phyloP scores from a whole-genome alignment of 2,113 vertebrate species.

The Larimichthys crocea region DNA sequence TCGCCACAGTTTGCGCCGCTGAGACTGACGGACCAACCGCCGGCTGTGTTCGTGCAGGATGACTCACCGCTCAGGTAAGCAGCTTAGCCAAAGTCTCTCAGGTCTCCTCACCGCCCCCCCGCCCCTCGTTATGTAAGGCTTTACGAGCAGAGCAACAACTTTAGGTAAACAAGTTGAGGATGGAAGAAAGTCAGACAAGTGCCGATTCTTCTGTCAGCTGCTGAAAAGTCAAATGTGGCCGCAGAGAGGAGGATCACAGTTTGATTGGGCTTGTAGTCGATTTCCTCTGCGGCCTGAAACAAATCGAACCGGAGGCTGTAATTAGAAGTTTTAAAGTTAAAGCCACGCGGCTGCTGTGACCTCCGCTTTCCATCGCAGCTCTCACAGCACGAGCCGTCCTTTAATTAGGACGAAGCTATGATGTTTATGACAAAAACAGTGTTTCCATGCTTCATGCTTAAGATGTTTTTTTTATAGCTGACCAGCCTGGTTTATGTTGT shows the following conservation, averaged over 20 bases:
- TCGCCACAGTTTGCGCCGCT: conserved; percentile 89
- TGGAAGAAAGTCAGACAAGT: background rate
- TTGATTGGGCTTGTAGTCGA: background rate
- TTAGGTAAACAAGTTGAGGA: conserved; percentile 12
- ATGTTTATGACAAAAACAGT: background rate
- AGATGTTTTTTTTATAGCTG: too few species aligned
- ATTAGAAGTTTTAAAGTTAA: conserved; percentile 39
- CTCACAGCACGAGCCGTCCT: background rate
- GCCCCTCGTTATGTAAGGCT: conserved; percentile 17
- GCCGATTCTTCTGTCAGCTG: background rate
- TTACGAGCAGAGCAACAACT: background rate
- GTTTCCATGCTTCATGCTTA: background rate
- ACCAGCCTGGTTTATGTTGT: too few species aligned
- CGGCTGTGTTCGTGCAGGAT: conserved; percentile 84
- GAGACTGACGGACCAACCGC: conserved; percentile 90
- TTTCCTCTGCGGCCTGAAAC: background rate
- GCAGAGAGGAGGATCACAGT: background rate
- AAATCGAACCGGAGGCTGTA: conserved; percentile 39
- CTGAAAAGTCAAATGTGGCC: background rate
- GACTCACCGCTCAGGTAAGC: conserved; percentile 86
- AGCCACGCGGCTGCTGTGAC: conserved; percentile 32
- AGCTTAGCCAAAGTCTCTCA: conserved; percentile 33
- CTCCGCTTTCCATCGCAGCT: background rate
- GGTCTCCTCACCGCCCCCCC: background rate
- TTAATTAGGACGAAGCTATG: conserved; percentile 24